Conservation (phyloP, 92 coral and sea anemone species). For the Paragorgia papillata region DNA sequence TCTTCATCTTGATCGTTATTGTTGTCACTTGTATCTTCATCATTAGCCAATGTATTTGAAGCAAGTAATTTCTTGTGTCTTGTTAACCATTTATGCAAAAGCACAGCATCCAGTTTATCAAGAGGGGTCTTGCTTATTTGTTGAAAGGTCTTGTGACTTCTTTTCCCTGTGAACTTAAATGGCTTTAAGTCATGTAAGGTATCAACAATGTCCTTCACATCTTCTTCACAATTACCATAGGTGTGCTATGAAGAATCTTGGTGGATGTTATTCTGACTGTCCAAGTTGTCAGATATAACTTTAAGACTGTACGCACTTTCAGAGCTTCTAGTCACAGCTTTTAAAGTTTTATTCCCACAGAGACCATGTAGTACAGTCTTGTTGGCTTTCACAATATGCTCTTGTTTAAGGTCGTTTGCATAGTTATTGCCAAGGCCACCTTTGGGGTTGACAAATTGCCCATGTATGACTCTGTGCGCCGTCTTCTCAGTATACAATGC, state of each 20-base stretch:
- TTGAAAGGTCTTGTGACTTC: slow-evolving; percentile 32
- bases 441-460: slow-evolving; percentile 64
- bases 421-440: slow-evolving; percentile 66
- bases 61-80: slow-evolving; percentile 42
- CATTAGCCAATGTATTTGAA: slow-evolving; percentile 36
- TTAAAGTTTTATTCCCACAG: slow-evolving; percentile 57
- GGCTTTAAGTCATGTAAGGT: slow-evolving; percentile 45
- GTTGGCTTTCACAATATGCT: slow-evolving; percentile 59
- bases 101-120: slow-evolving; percentile 34
- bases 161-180: slow-evolving; percentile 37
- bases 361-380: slow-evolving; percentile 55
- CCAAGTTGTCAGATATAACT: slow-evolving; percentile 39
- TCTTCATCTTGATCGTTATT: slow-evolving; percentile 44
- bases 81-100: slow-evolving; percentile 45
- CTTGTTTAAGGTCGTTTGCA: slow-evolving; percentile 68
- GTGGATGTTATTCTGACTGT: slow-evolving; percentile 38
- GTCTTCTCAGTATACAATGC: slow-evolving; percentile 60
- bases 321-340: slow-evolving; percentile 56
- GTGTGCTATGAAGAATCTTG: slow-evolving; percentile 48
- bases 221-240: slow-evolving; percentile 49
- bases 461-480: slow-evolving; percentile 48
- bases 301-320: slow-evolving; percentile 46
- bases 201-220: slow-evolving; percentile 51
- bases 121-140: slow-evolving; percentile 35
- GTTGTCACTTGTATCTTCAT: too few species aligned